These are phyloP conservation scores for Octopus sinensis DNA, from an alignment of 1,140 invertebrate genomes.

Conservation along the genomic window DNA sequence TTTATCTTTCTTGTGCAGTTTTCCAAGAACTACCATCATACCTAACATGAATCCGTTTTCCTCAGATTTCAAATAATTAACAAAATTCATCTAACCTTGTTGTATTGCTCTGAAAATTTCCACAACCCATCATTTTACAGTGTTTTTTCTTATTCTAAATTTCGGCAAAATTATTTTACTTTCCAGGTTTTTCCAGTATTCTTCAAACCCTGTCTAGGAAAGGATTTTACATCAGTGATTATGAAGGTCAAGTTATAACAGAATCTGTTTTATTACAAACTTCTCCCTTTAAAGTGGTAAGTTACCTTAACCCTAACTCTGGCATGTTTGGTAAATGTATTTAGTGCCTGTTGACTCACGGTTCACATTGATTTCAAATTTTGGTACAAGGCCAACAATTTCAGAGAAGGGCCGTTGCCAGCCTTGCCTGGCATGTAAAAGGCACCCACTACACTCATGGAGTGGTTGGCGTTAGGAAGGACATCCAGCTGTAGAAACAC, in stretches of 20 bases:
- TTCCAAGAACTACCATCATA: too few relatives aligned
- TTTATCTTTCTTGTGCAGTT: too few relatives aligned
- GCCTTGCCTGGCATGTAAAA: too few relatives aligned
- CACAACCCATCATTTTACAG: neutral
- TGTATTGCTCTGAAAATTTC: neutral
- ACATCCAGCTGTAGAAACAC: too few relatives aligned
- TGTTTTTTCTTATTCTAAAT: neutral
- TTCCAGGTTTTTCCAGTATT: constrained; percentile 77
- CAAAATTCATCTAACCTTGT: neutral
- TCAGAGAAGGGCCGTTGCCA: too few relatives aligned
- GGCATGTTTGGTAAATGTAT: too few relatives aligned
- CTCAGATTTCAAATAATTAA: neutral
- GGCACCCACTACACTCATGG: too few relatives aligned
- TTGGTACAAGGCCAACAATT: too few relatives aligned
- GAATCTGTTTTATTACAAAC: constrained; percentile 95
- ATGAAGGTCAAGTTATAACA: constrained; percentile 81
- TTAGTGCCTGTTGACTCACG: too few relatives aligned
- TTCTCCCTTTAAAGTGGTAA: constrained; percentile 89
- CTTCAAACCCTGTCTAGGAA: constrained; percentile 87
- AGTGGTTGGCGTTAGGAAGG: too few relatives aligned
- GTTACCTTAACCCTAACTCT: constrained; percentile 33
- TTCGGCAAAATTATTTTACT: constrained; percentile 2
- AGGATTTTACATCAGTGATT: constrained; percentile 80
- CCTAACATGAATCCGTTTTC: too few relatives aligned
- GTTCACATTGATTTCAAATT: too few relatives aligned